Base-by-base conservation (phyloP, 2,888 invertebrate genomes). In the Minunthozetes semirufus region DNA sequence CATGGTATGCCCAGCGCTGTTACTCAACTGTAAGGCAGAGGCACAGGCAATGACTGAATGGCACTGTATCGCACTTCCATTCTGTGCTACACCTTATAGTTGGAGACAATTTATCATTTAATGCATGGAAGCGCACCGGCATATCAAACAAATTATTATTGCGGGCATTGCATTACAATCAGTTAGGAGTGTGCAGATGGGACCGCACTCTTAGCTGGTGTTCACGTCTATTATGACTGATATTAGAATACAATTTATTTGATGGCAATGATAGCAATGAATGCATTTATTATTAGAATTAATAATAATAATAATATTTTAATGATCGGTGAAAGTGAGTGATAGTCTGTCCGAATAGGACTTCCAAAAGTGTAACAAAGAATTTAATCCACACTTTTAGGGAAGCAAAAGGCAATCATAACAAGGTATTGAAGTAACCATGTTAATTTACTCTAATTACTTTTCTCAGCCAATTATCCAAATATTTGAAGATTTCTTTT, bases 91-190 rank as follows among this genome's bases (percentile, higher is more conserved):
- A 38, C 63, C 63, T 33, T 66, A 66, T 66, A 38, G 19, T 53
- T n/a, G 22, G 22, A 66, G 33, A 38, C 63, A 66, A 66, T 66
- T 19, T 66, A 66, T 66, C 63, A 66, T 66, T 66, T 66, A 38
- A 29, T 27, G 63, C 63, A 66, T 66, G 63, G 63, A 66, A 66
- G 63, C 38, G 29, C 63, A 66, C 63, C 63, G 38, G 63, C 63
- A 66, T 59, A 25, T 59, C 59, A 59, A 59, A 59, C 27, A 59
- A 66, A 66, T 66, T 66, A 66, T 29, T 66, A 66, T 66, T 66
- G 27, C 38, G 63, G 38, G 63, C 63, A 66, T n/a, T 38, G 63
- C 29, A 33, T 66, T 33, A 66, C 15, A 33, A 19, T 61, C 15
- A 13, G 27, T 25, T 59, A 59, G 59, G 22, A 27, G 59, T 59